phyloP scores from a whole-genome alignment of 2,888 invertebrate species.

The Nebria salina region DNA sequence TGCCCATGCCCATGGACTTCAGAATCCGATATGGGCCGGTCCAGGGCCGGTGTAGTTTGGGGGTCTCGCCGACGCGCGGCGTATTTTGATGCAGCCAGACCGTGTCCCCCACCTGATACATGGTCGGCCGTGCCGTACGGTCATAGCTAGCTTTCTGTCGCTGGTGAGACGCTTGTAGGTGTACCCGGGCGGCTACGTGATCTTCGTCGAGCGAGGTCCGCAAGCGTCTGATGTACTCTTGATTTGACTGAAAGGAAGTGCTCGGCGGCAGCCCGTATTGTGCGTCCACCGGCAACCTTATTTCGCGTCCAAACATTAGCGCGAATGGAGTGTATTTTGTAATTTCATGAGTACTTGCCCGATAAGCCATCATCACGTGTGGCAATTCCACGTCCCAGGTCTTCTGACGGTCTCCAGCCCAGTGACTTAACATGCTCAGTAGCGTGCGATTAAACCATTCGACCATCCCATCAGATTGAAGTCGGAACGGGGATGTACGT shows the following conservation, averaged over 20 bases:
- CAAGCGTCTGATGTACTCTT: not conserved
- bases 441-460: conserved; percentile 50
- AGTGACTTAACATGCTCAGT: conserved; percentile 30
- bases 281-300: too few relatives aligned
- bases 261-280: too few relatives aligned
- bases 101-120: conserved; percentile 12
- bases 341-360: conserved; percentile 34
- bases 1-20: conserved; percentile 15
- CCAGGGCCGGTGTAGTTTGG: conserved; percentile 23
- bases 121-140: not conserved
- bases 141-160: conserved; percentile 16
- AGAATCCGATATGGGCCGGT: conserved; percentile 19
- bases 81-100: conserved; percentile 21
- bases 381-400: conserved; percentile 27
- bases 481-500: conserved; percentile 49
- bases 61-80: conserved; percentile 7
- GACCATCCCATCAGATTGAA: conserved; percentile 50
- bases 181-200: not conserved
- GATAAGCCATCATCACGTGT: not conserved
- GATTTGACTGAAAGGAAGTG: conserved; percentile 10
- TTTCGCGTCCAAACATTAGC: conserved; percentile 27
- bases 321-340: conserved; percentile 30
- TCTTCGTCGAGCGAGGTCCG: conserved; percentile 4
- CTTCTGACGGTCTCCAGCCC: conserved; percentile 27
- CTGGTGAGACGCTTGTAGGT: conserved; percentile 8